A percentile compares a stretch with the other conserved stretches of the same genome.
phyloP scores from a whole-genome alignment of 1,140 invertebrate species.

The Drosophila ogumai region DNA sequence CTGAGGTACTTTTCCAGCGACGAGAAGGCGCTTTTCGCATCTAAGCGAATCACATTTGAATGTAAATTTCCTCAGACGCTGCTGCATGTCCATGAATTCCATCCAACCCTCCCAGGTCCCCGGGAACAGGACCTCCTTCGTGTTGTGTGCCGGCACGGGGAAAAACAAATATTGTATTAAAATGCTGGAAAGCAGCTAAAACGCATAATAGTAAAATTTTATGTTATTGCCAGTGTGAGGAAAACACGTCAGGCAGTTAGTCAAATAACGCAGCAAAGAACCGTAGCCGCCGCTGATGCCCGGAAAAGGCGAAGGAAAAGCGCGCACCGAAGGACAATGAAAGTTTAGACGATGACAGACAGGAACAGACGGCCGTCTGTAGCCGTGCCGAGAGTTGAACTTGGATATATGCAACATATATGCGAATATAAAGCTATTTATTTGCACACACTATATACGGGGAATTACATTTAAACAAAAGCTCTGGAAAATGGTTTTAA shows the following conservation, averaged over 20 bases:
- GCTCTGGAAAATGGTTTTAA: neutral
- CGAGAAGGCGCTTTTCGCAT: conserved; percentile 59
- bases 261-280: conserved; percentile 70
- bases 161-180: conserved; percentile 84
- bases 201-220: conserved; percentile 85
- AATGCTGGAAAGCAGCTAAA: conserved; percentile 85
- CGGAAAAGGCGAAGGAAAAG: conserved; percentile 45
- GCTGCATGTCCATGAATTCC: conserved; percentile 83
- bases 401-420: conserved; percentile 7
- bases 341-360: conserved; percentile 69
- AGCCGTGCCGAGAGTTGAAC: conserved; percentile 15
- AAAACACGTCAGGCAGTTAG: conserved; percentile 84
- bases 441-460: neutral
- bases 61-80: conserved; percentile 79
- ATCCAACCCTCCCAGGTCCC: conserved; percentile 45
- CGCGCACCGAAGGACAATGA: conserved; percentile 66
- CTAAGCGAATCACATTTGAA: conserved; percentile 84
- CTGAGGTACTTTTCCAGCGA: conserved; percentile 61
- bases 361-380: conserved; percentile 15
- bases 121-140: conserved; percentile 33
- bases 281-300: conserved; percentile 24
- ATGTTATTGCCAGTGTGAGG: conserved; percentile 83
- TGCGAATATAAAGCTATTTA: neutral
- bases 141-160: conserved; percentile 39
- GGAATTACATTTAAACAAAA: neutral